A percentile compares a stretch with the other conserved stretches of the same genome.
Conservation (phyloP, 2,113 vertebrate species). For the Ceyx melanurus region DNA sequence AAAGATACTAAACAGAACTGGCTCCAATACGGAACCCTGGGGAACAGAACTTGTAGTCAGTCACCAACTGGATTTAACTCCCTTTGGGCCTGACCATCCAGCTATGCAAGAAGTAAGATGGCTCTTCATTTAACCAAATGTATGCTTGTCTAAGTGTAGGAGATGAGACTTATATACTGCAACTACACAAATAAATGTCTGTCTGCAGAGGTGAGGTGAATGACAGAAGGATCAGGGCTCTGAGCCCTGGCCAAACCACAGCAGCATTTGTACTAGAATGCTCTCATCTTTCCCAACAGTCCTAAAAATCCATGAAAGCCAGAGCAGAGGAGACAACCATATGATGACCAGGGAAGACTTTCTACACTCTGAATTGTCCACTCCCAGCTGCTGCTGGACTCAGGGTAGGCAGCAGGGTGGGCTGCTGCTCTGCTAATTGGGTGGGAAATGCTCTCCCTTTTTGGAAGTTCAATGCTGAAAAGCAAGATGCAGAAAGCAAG, state of each 20-base stretch:
- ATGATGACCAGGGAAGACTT: not conserved
- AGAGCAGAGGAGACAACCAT: not conserved
- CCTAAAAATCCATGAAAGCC: not conserved
- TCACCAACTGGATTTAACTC: not conserved
- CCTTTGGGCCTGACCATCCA: not conserved
- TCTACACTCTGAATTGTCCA: not conserved
- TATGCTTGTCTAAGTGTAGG: not conserved
- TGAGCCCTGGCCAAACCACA: not conserved
- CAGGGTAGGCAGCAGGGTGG: not conserved
- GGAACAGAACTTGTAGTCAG: too few species aligned
- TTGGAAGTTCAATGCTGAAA: not conserved
- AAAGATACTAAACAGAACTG: not conserved
- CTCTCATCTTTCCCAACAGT: not conserved
- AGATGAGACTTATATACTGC: not conserved
- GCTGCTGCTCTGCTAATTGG: not conserved
- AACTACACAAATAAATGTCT: not conserved
- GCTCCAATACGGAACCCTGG: not conserved
- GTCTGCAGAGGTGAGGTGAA: not conserved
- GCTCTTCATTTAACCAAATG: not conserved
- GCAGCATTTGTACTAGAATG: not conserved
- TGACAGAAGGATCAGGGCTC: not conserved
- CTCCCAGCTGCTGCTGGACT: not conserved
- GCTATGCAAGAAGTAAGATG: not conserved
- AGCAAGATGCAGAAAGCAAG: rapidly evolving
- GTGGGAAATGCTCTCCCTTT: not conserved